Conservation (phyloP, 2,888 invertebrate species). For the Aleiodes alternator region DNA sequence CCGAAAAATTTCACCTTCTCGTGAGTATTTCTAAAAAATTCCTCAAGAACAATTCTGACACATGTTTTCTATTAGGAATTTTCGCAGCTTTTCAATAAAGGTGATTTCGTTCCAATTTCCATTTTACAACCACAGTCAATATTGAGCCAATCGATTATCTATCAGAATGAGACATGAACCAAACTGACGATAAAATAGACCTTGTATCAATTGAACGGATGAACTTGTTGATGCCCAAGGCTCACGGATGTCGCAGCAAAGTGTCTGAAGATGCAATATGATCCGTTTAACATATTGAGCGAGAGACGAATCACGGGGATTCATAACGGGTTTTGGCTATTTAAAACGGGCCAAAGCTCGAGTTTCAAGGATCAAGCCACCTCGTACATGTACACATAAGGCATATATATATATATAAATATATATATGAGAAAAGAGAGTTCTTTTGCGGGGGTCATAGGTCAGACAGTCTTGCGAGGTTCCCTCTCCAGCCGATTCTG, state of each 20-base stretch:
- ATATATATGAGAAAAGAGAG: constrained; percentile 61
- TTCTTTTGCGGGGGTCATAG: constrained; percentile 66
- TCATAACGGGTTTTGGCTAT: constrained; percentile 55
- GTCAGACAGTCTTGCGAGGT: constrained; percentile 70
- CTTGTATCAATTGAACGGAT: neutral
- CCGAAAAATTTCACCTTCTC: too few relatives aligned
- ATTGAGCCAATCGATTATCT: too few relatives aligned
- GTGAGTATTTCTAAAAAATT: too few relatives aligned
- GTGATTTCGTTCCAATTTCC: too few relatives aligned
- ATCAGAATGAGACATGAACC: too few relatives aligned
- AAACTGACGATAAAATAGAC: neutral
- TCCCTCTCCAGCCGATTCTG: constrained; percentile 66
- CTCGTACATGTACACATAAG: constrained; percentile 21
- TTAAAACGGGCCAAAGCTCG: constrained; percentile 66
- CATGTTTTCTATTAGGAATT: too few relatives aligned
- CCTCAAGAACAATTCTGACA: too few relatives aligned
- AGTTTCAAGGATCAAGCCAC: constrained; percentile 65
- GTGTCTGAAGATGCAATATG: neutral
- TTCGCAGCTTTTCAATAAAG: too few relatives aligned
- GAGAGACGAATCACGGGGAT: constrained; percentile 37
- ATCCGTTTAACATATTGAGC: neutral
- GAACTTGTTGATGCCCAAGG: neutral
- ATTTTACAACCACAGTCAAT: too few relatives aligned
- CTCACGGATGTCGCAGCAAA: neutral
- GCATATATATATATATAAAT: constrained; percentile 37